Conservation (phyloP, 1,140 invertebrate species). For the Brachionus plicatilis region DNA sequence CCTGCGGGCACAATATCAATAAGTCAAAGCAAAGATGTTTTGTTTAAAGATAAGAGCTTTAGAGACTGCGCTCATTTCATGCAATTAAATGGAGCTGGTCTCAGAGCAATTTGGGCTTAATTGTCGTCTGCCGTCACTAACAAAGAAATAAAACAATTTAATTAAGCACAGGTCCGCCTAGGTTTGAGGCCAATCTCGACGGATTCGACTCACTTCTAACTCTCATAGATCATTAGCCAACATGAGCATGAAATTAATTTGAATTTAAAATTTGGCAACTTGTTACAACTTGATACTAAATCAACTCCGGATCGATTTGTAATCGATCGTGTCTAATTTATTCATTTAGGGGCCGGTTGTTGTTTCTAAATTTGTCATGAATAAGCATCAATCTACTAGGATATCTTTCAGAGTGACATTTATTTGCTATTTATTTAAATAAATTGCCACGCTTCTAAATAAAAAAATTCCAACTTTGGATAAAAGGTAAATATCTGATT, state of each 20-base stretch:
- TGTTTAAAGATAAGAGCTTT: background rate
- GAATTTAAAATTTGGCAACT: background rate
- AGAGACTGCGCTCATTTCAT: background rate
- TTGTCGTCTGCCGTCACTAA: background rate
- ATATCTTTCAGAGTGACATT: background rate
- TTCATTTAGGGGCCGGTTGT: background rate
- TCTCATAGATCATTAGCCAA: background rate
- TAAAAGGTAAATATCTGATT: conserved; percentile 13
- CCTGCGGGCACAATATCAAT: background rate
- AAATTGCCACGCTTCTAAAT: conserved; percentile 18
- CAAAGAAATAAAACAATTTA: background rate
- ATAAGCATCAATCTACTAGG: background rate
- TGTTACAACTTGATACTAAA: background rate
- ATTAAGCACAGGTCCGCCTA: background rate
- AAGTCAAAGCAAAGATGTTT: background rate
- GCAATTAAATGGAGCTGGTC: background rate
- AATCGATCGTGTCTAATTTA: conserved; percentile 34
- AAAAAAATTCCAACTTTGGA: background rate
- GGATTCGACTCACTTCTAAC: background rate
- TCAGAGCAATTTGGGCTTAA: background rate
- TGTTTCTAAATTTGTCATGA: background rate
- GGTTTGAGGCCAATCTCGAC: background rate
- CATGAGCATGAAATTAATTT: conserved; percentile 20
- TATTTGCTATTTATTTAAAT: conserved; percentile 3
- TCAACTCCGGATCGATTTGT: conserved; percentile 16